phyloP scores from a whole-genome alignment of 2,888 invertebrate genomes.

The Pterobdella sp. region DNA sequence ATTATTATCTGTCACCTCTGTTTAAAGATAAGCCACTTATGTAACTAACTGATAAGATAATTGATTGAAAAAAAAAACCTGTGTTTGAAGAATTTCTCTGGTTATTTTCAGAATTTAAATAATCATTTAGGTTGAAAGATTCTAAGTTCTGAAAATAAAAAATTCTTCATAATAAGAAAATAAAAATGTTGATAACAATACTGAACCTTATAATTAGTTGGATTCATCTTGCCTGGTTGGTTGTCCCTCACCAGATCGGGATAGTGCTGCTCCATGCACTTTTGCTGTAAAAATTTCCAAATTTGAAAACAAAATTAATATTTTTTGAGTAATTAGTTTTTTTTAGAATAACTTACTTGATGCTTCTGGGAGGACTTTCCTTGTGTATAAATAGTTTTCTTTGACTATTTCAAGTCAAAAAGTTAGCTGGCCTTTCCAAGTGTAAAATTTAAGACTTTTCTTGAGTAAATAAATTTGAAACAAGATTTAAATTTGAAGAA shows the following conservation, averaged over 20 bases:
- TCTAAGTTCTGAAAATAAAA: background rate
- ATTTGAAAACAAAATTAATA: background rate
- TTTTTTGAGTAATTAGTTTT: background rate
- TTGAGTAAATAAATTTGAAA: background rate
- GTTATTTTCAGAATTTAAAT: slow-evolving; percentile 1
- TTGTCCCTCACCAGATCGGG: background rate
- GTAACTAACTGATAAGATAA: no score
- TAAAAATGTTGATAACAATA: background rate
- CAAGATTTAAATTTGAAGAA: background rate
- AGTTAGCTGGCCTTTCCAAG: no score
- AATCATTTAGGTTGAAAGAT: background rate
- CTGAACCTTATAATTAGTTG: no score
- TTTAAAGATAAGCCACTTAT: no score
- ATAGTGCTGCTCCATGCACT: background rate
- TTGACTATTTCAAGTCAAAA: background rate
- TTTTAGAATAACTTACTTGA: no score
- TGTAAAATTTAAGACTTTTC: background rate
- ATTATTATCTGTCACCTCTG: no score
- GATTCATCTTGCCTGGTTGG: no score
- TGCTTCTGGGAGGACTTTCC: no score
- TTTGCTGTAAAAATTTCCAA: no score
- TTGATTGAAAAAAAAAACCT: background rate
- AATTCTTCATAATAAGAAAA: background rate
- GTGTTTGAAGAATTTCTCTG: background rate
- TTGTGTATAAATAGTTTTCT: no score